Evolutionary conservation across 2,888 invertebrate species (phyloP).

Genomic region (Brenthis daphne): DNA sequence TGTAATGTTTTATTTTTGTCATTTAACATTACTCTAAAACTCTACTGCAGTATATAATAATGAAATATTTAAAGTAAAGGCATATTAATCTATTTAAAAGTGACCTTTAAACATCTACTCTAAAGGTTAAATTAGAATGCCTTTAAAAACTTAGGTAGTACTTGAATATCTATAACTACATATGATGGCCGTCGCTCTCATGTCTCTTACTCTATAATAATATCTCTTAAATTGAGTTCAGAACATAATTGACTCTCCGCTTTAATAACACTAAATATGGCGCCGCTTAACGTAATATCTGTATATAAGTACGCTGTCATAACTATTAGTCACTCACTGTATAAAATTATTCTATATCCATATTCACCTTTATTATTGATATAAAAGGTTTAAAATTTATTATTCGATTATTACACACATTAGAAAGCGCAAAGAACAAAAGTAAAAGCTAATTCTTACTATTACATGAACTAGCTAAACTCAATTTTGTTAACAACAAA

Average conservation of each 20-base stretch:
- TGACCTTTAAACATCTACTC: background rate
- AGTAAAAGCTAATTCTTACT: background rate
- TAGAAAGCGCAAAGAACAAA: background rate
- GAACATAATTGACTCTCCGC: conserved; percentile 26
- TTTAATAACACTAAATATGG: conserved; percentile 33
- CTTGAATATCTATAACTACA: conserved; percentile 20
- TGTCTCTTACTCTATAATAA: conserved; percentile 23
- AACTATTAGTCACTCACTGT: background rate
- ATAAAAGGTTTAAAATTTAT: background rate
- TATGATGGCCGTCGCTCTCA: conserved; percentile 20
- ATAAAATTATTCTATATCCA: background rate
- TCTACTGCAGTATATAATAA: background rate
- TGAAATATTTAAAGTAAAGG: background rate
- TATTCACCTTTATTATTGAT: background rate
- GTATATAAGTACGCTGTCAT: conserved; percentile 1
- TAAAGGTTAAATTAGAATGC: conserved; percentile 11
- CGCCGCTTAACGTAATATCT: conserved; percentile 19
- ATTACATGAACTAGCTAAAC: background rate
- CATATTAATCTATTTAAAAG: background rate
- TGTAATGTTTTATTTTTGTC: no score
- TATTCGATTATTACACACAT: background rate
- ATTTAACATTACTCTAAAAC: no score
- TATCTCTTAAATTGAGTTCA: conserved; percentile 32
- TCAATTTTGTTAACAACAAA: background rate
- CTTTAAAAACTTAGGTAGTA: conserved; percentile 14